Conservation (phyloP, 2,113 vertebrate genomes). For the Thalassarche chlororhynchos region DNA sequence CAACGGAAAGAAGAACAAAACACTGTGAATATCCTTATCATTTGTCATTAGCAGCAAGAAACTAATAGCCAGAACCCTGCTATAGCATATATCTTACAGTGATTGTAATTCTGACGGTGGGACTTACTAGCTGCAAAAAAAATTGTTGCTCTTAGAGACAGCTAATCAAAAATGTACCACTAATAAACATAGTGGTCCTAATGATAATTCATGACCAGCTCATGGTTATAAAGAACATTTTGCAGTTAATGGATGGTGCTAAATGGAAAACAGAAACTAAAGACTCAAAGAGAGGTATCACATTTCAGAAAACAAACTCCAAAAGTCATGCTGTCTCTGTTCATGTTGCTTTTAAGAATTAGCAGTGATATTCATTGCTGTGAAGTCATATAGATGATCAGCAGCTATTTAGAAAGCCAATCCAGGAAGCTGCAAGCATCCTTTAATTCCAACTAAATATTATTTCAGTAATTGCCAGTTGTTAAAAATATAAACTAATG, state of each 20-base stretch:
- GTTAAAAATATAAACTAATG: slow-evolving; percentile 29
- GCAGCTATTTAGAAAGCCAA: background rate
- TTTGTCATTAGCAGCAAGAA: background rate
- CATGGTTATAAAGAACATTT: background rate
- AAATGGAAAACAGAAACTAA: background rate
- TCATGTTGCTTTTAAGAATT: background rate
- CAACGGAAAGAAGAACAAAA: background rate
- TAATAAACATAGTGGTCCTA: background rate
- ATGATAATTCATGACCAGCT: background rate
- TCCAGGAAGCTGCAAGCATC: background rate
- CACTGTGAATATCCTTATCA: background rate
- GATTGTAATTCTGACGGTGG: background rate
- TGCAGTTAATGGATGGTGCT: background rate
- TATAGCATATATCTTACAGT: background rate
- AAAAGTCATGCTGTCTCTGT: background rate
- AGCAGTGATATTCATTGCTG: background rate
- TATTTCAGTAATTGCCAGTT: slow-evolving; percentile 38
- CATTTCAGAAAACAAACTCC: background rate
- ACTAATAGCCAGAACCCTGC: background rate
- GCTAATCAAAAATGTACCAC: background rate
- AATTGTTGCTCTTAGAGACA: background rate
- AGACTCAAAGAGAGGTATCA: background rate
- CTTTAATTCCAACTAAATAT: slow-evolving; percentile 31
- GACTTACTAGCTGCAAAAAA: background rate
- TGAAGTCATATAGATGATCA: background rate